Evolutionary conservation across 1,140 invertebrate genomes (phyloP), one percentile per base, ranked within the genome.

Genomic region (Bombus superbus): DNA sequence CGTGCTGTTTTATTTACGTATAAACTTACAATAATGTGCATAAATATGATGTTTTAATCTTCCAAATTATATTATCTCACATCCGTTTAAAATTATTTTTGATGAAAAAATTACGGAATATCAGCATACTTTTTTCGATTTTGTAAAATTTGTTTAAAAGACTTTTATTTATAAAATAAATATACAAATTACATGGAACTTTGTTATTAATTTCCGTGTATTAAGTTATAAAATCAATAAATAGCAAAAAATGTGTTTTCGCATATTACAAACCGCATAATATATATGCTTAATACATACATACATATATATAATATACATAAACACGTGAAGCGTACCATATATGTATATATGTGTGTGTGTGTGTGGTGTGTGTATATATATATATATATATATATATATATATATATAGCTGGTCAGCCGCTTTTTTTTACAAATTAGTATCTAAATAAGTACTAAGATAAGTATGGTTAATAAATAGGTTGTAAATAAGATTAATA

Each of bases 161-260:
- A 71, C 32, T 35, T 71, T 81, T 86, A 82, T 82, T 86, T 83
- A 86, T 82, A 81, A 81, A 81, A 86, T 74, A 73, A 81, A 85
- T 81, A 74, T 81, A 75, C 57, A 85, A 81, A 66, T 75, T 85
- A 73, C 32, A 74, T 81, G 44, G 35, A 74, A 74, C 11, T 85
- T 40, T 6, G 53, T 32, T 53, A 42, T 74, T 81, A 68, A 66
- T 72, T 66, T 81, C 35, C n/a, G 40, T 44, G 32, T 82, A 71
- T 89, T 90, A 90, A 87, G 76, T 89, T 89, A 90, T 78, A 75
- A 87, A 88, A 79, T 87, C 75, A 90, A 90, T 90, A 90, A 90
- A 90, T 90, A 90, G 74, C 69, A 77, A 35, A 42, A 57, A 57
- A 57, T 57, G 13, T 40, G 72, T 59, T 78, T 71, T 35, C 57